Evolutionary conservation across 2,888 invertebrate species (phyloP).

Genomic region (Quadriops clusia): DNA sequence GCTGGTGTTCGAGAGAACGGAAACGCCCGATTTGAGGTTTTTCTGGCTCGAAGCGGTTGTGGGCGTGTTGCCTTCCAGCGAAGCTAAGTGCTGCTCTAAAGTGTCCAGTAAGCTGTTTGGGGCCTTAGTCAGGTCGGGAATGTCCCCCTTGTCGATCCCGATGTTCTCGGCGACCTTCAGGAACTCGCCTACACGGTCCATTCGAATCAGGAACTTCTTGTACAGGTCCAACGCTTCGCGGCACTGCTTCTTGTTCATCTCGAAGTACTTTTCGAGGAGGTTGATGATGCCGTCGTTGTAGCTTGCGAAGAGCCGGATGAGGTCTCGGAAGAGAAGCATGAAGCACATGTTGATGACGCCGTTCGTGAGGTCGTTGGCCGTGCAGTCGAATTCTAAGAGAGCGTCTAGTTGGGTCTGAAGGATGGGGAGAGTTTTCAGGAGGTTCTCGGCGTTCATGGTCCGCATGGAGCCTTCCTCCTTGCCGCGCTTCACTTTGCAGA

Average conservation of each 20-base stretch:
- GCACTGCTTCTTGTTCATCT: conserved; percentile 99
- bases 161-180: conserved; percentile 83
- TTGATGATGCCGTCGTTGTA: conserved; percentile 99
- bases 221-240: conserved; percentile 96
- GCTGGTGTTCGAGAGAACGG: conserved; percentile 77
- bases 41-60: conserved; percentile 79
- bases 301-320: conserved; percentile 95
- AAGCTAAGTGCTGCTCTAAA: conserved; percentile 89
- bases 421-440: conserved; percentile 92
- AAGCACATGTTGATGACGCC: conserved; percentile 98
- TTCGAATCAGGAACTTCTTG: conserved; percentile 96
- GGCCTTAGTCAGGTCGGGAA: conserved; percentile 96
- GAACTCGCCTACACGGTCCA: conserved; percentile 98
- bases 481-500: conserved; percentile 98
- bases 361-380: conserved; percentile 86
- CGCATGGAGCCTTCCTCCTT: conserved; percentile 97
- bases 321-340: conserved; percentile 96
- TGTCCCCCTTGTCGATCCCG: conserved; percentile 97
- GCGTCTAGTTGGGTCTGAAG: conserved; percentile 94
- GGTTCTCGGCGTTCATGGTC: conserved; percentile 95
- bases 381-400: conserved; percentile 94
- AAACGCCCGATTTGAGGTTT: conserved; percentile 82
- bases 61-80: conserved; percentile 87
- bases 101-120: conserved; percentile 97
- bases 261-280: conserved; percentile 97